Conservation (phyloP, 2,797 vertebrate genomes). For the Ciconia nigra region DNA sequence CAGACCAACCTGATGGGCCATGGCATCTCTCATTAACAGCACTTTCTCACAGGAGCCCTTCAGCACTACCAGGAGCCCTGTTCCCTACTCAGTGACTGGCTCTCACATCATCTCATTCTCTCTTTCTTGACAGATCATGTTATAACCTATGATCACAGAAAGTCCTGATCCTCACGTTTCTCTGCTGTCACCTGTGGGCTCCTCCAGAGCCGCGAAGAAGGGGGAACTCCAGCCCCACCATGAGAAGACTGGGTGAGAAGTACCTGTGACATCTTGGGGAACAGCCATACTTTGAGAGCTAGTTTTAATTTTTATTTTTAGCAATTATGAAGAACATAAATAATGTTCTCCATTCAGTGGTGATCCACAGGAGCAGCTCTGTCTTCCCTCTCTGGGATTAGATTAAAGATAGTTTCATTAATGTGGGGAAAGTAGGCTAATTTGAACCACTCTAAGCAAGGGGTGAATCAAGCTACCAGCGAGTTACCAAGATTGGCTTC, state of each 20-base stretch:
- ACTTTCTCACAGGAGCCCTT: neutral
- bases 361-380: neutral
- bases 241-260: slow-evolving; percentile 51
- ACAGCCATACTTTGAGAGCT: neutral
- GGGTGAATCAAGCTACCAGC: neutral
- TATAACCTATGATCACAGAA: slow-evolving; percentile 63
- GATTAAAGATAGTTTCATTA: neutral
- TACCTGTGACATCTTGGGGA: neutral
- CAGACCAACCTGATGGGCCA: neutral
- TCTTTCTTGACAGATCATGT: slow-evolving; percentile 66
- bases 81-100: neutral
- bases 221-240: slow-evolving; percentile 36
- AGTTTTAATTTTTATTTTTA: neutral
- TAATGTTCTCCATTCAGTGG: neutral
- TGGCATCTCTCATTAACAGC: neutral
- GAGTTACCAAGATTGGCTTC: neutral
- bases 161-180: slow-evolving; percentile 45
- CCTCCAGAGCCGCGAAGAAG: slow-evolving; percentile 24
- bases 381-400: neutral
- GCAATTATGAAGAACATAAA: neutral
- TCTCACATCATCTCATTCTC: slow-evolving; percentile 59
- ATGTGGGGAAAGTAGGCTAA: neutral
- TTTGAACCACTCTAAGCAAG: neutral
- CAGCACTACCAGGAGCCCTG: neutral
- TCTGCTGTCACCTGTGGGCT: slow-evolving; percentile 51